Evolutionary conservation across 2,888 invertebrate species (phyloP).

Genomic region (Asteroscopus sphinx): DNA sequence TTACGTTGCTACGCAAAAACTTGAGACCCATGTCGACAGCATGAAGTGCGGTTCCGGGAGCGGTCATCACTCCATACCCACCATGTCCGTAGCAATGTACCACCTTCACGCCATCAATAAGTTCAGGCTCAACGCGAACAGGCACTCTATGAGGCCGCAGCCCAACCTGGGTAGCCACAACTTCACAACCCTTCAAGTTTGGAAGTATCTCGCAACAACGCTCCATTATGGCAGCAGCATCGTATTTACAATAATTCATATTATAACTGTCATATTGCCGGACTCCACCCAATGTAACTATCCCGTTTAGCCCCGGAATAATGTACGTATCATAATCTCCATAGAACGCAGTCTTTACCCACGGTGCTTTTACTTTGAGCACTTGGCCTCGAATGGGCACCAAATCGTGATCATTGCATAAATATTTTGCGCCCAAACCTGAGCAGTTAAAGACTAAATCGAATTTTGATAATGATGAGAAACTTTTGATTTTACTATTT

Average conservation of each 20-base stretch:
- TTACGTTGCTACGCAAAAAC: conserved; percentile 75
- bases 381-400: conserved; percentile 96
- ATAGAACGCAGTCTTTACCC: conserved; percentile 97
- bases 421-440: conserved; percentile 94
- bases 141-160: conserved; percentile 94
- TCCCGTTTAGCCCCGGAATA: conserved; percentile 93
- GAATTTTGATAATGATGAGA: conserved; percentile 91
- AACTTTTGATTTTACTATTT: conserved; percentile 88
- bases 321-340: conserved; percentile 96
- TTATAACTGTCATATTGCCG: conserved; percentile 95
- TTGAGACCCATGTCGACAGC: conserved; percentile 93
- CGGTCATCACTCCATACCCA: conserved; percentile 97
- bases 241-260: conserved; percentile 91
- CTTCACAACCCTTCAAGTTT: conserved; percentile 88
- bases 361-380: conserved; percentile 95
- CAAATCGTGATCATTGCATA: conserved; percentile 93
- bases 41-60: conserved; percentile 95
- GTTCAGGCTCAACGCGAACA: conserved; percentile 93
- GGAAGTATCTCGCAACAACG: conserved; percentile 94
- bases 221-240: conserved; percentile 93
- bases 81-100: conserved; percentile 99
- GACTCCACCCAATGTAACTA: conserved; percentile 95
- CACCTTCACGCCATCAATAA: conserved; percentile 87
- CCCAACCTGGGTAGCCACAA: conserved; percentile 93
- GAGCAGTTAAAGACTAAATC: conserved; percentile 96